These are phyloP conservation scores for Acanthurus leucopareius DNA, from an alignment of 2,797 vertebrate species.

Conservation along the genomic window DNA sequence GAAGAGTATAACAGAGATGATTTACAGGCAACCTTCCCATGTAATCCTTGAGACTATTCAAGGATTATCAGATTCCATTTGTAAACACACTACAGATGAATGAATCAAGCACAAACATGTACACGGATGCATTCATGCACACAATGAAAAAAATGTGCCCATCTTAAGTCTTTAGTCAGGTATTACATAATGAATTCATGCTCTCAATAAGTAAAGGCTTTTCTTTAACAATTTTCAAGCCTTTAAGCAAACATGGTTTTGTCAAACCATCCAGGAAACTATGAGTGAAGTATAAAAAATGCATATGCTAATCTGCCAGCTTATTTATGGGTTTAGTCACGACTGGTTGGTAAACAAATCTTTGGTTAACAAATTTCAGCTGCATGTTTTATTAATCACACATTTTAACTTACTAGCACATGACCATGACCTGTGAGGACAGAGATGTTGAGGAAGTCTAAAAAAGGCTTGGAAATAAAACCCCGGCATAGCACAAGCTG, in stretches of 20 bases:
- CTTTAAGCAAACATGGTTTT: not conserved
- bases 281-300: no score
- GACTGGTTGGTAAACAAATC: no score
- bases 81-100: conserved; percentile 18
- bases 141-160: not conserved
- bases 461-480: no score
- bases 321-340: no score
- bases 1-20: conserved; percentile 13
- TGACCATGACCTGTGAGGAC: no score
- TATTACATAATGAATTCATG: not conserved
- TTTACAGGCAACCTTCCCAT: not conserved
- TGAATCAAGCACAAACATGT: conserved; percentile 7
- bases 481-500: no score
- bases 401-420: no score
- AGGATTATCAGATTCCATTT: conserved; percentile 29
- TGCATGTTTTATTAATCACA: no score
- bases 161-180: not conserved
- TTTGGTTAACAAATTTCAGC: no score
- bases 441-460: no score
- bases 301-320: no score
- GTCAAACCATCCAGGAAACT: no score
- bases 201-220: not conserved
- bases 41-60: conserved; percentile 25
- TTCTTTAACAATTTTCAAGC: conserved; percentile 15
- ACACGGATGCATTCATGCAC: not conserved